Evolutionary conservation across 23 tunicate species (phyloP), one percentile per base, ranked within the genome.

Genomic region (Aplidium turbinatum): DNA sequence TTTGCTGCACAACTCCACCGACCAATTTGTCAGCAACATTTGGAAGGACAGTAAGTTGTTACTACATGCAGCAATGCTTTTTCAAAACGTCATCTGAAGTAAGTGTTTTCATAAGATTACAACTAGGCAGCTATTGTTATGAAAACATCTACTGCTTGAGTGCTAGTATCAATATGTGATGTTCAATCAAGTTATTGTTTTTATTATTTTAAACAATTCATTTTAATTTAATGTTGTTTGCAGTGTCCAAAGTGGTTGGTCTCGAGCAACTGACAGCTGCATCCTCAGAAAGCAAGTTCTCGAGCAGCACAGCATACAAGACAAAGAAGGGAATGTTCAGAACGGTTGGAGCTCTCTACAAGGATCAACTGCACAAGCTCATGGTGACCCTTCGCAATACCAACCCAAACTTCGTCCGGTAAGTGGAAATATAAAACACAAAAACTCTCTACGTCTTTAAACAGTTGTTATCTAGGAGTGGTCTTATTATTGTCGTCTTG

Each of bases 361-460:
- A 95, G 66, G 99, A 95, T 78, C 99, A 95, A 42, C 87, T 95
- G 4, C 80, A 75, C 9, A 77, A 95, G 29, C 72, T 95, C 76
- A 95, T 95, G 99, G 73, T 83, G 13, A 95, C 99, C 30, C 83
- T 95, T 6, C 74, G 92, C 26, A 95, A 95, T 81, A 95, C 99
- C 69, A 95, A 95, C 84, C 99, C 99, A 34, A 95, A 95, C 77
- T 95, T 95, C 60, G 99, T 95, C 42, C 77, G 99, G 97, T 90
- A 54, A 56, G 51, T n/a, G n/a, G n/a, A n/a, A n/a, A n/a, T n/a
- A n/a, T n/a, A n/a, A n/a, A n/a, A n/a, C n/a, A n/a, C n/a, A n/a
- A n/a, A n/a, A n/a, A n/a, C n/a, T n/a, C n/a, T n/a, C n/a, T n/a
- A n/a, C n/a, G n/a, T n/a, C n/a, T n/a, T n/a, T n/a, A n/a, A n/a